These are phyloP conservation scores for Varanus salvator DNA, from an alignment of 2,113 vertebrate species.

Conservation along the genomic window DNA sequence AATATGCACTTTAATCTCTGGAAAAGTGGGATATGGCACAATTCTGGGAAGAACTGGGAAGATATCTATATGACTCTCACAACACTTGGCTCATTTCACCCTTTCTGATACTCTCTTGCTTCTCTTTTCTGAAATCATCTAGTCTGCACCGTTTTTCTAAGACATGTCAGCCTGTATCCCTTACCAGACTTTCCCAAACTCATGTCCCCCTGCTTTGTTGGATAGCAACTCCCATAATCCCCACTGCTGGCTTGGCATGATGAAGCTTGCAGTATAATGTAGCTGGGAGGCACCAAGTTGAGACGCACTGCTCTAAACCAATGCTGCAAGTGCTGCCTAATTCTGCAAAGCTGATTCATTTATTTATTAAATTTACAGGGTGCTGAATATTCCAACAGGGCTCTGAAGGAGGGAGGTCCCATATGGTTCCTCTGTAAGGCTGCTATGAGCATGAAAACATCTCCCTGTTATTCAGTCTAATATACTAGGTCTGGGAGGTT, in stretches of 20 bases:
- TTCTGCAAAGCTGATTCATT: background rate
- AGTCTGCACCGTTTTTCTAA: too few species aligned
- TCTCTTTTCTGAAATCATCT: background rate
- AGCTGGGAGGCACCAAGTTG: too few species aligned
- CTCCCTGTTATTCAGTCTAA: background rate
- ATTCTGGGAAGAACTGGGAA: background rate
- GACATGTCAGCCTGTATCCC: background rate
- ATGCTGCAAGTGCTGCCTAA: background rate
- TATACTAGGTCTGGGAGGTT: too few species aligned
- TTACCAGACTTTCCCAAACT: background rate
- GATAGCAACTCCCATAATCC: too few species aligned
- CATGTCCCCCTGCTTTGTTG: background rate
- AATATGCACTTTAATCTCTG: background rate
- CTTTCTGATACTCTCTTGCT: too few species aligned
- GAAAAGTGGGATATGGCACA: background rate
- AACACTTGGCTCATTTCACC: too few species aligned
- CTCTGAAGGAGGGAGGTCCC: background rate
- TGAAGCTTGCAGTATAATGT: too few species aligned
- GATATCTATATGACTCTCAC: background rate
- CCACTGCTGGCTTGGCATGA: too few species aligned
- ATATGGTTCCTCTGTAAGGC: background rate
- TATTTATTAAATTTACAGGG: too few species aligned
- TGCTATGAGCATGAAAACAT: background rate
- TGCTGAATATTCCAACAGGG: too few species aligned
- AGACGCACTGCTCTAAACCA: too few species aligned